A percentile compares a stretch with the other conserved stretches of the same genome.
phyloP scores from a whole-genome alignment of 1,140 invertebrate species.

The Microplitis demolitor region DNA sequence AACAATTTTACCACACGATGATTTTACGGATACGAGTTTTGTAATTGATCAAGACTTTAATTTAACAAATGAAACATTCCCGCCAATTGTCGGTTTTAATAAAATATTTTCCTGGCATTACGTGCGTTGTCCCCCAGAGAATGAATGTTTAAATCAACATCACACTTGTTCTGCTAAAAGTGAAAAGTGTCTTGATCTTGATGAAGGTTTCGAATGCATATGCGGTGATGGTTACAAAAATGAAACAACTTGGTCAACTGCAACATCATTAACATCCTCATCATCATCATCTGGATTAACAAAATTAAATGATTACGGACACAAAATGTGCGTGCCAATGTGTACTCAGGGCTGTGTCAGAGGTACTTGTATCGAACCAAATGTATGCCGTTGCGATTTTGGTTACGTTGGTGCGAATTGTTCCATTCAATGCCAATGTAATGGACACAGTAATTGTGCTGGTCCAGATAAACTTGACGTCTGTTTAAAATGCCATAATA shows the following conservation, averaged over 20 bases:
- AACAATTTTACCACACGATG: constrained; percentile 28
- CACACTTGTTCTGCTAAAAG: constrained; percentile 86
- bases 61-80: constrained; percentile 56
- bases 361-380: constrained; percentile 83
- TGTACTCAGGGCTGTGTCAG: constrained; percentile 89
- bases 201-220: constrained; percentile 80
- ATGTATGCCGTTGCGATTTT: constrained; percentile 89
- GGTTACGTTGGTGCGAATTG: constrained; percentile 94
- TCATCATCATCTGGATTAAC: too few relatives aligned
- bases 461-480: constrained; percentile 81
- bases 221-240: constrained; percentile 83
- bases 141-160: constrained; percentile 91
- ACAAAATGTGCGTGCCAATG: constrained; percentile 75
- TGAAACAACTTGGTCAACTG: constrained; percentile 44
- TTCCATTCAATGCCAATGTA: constrained; percentile 91
- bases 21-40: constrained; percentile 52
- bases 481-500: constrained; percentile 88
- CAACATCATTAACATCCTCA: too few relatives aligned
- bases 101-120: constrained; percentile 80
- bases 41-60: constrained; percentile 28
- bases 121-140: constrained; percentile 85
- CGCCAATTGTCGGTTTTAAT: constrained; percentile 47
- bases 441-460: constrained; percentile 90
- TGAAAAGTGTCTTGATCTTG: constrained; percentile 80
- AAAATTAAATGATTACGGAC: constrained; percentile 45